phyloP scores from a whole-genome alignment of 2,797 vertebrate genomes.

The Buphagus erythrorhynchus region DNA sequence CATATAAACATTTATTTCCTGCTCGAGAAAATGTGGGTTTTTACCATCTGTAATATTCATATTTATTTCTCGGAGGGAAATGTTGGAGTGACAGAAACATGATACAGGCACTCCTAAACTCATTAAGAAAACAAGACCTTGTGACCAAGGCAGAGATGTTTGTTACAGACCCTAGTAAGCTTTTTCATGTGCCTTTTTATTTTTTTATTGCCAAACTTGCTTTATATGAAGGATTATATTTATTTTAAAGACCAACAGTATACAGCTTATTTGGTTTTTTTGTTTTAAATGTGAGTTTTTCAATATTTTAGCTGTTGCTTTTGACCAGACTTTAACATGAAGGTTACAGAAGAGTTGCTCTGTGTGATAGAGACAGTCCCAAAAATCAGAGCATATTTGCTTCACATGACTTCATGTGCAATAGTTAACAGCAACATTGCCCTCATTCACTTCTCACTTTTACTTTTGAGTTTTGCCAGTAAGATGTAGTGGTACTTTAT shows the following conservation, averaged over 20 bases:
- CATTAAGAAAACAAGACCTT: background rate
- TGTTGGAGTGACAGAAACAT: conserved; percentile 8
- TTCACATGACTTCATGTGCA: fast-evolving
- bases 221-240: background rate
- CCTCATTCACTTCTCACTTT: background rate
- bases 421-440: fast-evolving
- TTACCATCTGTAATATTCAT: conserved; percentile 30
- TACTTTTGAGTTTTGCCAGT: background rate
- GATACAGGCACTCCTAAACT: conserved; percentile 11
- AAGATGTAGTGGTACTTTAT: background rate
- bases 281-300: background rate
- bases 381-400: background rate
- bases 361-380: background rate
- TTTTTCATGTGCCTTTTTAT: background rate
- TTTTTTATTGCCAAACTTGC: background rate
- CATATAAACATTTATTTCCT: conserved; percentile 52
- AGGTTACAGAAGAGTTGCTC: background rate
- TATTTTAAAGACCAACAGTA: background rate
- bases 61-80: background rate
- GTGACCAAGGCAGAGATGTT: background rate
- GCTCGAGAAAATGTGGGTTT: background rate
- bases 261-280: background rate
- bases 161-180: background rate
- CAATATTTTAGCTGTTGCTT: background rate
- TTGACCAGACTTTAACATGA: background rate